phyloP scores from a whole-genome alignment of 1,140 invertebrate genomes.

The Drosophila ohnishii region DNA sequence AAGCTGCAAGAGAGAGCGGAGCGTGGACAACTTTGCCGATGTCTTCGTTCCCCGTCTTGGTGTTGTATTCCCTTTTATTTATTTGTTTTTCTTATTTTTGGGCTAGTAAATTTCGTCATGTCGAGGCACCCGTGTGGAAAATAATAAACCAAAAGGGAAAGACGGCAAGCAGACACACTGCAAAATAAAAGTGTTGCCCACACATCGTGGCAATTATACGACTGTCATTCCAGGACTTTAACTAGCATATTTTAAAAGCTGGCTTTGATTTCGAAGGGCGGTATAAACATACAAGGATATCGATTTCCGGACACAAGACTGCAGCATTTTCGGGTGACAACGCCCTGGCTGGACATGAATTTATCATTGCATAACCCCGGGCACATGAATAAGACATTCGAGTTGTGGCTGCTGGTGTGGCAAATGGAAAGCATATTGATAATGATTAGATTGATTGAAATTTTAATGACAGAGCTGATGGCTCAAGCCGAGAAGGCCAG shows the following conservation, averaged over 20 bases:
- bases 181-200: conserved; percentile 18
- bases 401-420: conserved; percentile 32
- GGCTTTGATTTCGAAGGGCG: conserved; percentile 21
- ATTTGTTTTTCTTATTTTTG: conserved; percentile 41
- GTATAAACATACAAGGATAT: conserved; percentile 11
- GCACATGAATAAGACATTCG: conserved; percentile 44
- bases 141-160: conserved; percentile 56
- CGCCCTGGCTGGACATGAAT: conserved; percentile 36
- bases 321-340: conserved; percentile 12
- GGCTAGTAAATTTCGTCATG: conserved; percentile 61
- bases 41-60: conserved; percentile 39
- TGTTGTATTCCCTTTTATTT: conserved; percentile 34
- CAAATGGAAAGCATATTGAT: conserved; percentile 16
- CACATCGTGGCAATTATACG: conserved; percentile 8
- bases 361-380: conserved; percentile 36
- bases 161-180: conserved; percentile 8
- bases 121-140: conserved; percentile 69
- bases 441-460: conserved; percentile 50
- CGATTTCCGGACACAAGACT: not conserved
- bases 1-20: conserved; percentile 44
- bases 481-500: conserved; percentile 10
- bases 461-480: conserved; percentile 26
- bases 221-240: conserved; percentile 13
- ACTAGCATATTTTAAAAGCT: conserved; percentile 9
- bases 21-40: conserved; percentile 43